Evolutionary conservation across 2,888 invertebrate genomes (phyloP), one percentile per base, ranked within the genome.

Genomic region (Cantharis flavilabris): DNA sequence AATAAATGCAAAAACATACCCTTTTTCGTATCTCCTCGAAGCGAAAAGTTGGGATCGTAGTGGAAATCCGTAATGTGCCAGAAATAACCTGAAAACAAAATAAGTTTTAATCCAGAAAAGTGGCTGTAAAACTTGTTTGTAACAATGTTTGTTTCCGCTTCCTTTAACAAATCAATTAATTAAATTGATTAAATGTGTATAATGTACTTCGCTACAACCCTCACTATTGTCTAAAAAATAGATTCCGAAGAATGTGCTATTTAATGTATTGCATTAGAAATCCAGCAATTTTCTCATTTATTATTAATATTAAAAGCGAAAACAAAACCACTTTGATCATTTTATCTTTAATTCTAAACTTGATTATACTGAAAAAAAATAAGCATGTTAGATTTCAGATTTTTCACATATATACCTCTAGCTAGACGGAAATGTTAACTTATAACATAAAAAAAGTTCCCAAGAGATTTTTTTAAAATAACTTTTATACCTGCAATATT

Each of bases 41-140:
- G 90, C 83, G 94, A 94, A 88, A 96, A 97, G 84, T 94, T 93
- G 7, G 94, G 93, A 87, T 97, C 97, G 89, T 95, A 95, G 89
- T 97, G 97, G 84, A 97, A 93, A 89, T 97, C 97, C 82, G 97
- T 96, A 86, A 97, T 95, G 89, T 97, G 97, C 97, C 97, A 97
- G 90, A 97, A 97, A 88, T 95, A 96, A 84, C 97, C 97, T 97
- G 93, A 93, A 94, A 88, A 90, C 70, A 78, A 75, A 78, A 72
- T 72, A 75, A 49, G 74, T 72, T 78, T 78, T 78, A 78, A 78
- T 78, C 77, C 70, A 70, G 77, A 70, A 75, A 78, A 78, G 77
- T 78, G 77, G 77, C 72, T 72, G 72, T 78, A 78, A 78, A 75
- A 75, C 77, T 78, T 75, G 69, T 70, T 78, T 63, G 26, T 69